Conservation (phyloP, 2,888 invertebrate genomes). For the Leptarthrus brevirostris region DNA sequence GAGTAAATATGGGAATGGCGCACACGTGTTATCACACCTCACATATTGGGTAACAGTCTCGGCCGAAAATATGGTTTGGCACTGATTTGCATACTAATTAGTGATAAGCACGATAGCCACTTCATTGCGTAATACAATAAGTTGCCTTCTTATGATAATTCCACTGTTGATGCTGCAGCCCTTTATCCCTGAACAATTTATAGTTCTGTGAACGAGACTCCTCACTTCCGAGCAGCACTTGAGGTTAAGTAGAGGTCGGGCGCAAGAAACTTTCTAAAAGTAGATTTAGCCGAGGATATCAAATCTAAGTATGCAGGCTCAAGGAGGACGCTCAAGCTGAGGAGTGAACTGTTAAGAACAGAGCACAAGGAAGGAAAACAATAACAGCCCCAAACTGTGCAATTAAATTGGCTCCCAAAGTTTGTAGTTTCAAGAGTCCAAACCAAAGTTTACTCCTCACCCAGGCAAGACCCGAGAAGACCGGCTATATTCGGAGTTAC, state of each 20-base stretch:
- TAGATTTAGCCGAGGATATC: not conserved
- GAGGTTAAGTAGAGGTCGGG: not conserved
- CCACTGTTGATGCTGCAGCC: not conserved
- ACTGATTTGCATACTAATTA: not conserved
- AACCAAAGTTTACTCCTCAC: slow-evolving; percentile 10
- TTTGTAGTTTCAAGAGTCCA: slow-evolving; percentile 19
- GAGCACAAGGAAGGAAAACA: slow-evolving; percentile 1
- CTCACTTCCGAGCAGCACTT: not conserved
- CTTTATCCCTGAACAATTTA: not conserved
- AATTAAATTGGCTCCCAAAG: slow-evolving; percentile 36
- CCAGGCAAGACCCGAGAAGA: not conserved
- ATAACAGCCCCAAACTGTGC: not conserved
- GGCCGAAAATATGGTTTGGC: not conserved
- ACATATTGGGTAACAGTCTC: not conserved
- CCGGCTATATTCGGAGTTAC: not conserved
- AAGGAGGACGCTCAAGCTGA: not conserved
- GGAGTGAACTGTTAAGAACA: not conserved
- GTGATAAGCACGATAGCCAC: not conserved
- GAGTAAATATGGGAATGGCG: not conserved
- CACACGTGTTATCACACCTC: not conserved
- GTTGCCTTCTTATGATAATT: not conserved
- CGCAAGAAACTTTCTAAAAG: not conserved
- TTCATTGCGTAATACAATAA: not conserved
- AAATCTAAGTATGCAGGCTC: not conserved
- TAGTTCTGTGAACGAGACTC: not conserved